Percentiles rank a stretch among this genome's conserved stretches.
These are phyloP conservation scores for Gymnocypris eckloni DNA, from an alignment of 2,797 vertebrate genomes.

Conservation along the genomic window DNA sequence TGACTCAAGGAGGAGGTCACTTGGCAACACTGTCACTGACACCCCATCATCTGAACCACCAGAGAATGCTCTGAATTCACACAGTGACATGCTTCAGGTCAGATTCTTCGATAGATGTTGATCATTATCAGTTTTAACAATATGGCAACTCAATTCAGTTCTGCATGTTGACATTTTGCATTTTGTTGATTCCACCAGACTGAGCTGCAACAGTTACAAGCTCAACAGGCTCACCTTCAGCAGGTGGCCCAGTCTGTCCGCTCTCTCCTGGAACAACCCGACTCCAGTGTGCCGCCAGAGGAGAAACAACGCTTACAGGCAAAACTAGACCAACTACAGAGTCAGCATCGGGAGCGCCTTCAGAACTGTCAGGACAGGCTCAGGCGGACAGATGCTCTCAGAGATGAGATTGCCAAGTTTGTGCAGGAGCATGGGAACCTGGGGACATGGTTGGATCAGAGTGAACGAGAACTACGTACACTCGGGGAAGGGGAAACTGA, in stretches of 20 bases:
- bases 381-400: conserved; percentile 83
- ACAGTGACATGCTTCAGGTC: conserved; percentile 88
- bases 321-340: conserved; percentile 82
- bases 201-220: conserved; percentile 88
- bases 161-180: not conserved
- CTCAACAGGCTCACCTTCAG: conserved; percentile 90
- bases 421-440: conserved; percentile 86
- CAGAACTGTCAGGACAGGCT: conserved; percentile 83
- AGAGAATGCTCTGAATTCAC: conserved; percentile 78
- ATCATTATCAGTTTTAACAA: not conserved
- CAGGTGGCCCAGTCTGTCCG: conserved; percentile 87
- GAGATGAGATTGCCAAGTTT: conserved; percentile 92
- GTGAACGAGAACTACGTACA: conserved; percentile 83
- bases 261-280: conserved; percentile 87
- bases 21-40: conserved; percentile 50
- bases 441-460: conserved; percentile 87
- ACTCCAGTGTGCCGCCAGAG: conserved; percentile 81
- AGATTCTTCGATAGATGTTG: conserved; percentile 47
- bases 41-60: conserved; percentile 59
- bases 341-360: conserved; percentile 81
- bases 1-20: conserved; percentile 50
- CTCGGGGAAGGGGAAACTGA: conserved; percentile 78
- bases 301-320: conserved; percentile 80
- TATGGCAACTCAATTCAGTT: not conserved
- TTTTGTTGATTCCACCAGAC: conserved; percentile 70